Evolutionary conservation across 2,797 vertebrate species (phyloP).

Genomic region (Todus mexicanus): DNA sequence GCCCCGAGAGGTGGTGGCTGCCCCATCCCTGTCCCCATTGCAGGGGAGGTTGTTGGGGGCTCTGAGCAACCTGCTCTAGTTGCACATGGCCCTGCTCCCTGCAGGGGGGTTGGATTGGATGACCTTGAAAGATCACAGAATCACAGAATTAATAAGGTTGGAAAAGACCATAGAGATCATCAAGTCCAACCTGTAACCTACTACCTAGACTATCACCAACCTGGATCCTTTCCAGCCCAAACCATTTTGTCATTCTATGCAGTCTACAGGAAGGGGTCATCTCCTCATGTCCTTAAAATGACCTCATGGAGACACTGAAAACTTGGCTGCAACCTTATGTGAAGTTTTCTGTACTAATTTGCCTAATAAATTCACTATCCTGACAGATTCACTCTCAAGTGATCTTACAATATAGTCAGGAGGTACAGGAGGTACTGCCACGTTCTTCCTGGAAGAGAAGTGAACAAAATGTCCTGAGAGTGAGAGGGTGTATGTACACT

Average conservation of each 20-base stretch:
- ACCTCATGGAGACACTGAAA: background rate
- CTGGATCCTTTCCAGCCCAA: background rate
- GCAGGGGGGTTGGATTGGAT: background rate
- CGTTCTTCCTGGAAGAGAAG: background rate
- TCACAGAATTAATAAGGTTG: too few species aligned
- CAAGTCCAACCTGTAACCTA: too few species aligned
- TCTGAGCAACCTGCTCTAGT: background rate
- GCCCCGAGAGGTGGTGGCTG: background rate
- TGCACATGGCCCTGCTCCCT: background rate
- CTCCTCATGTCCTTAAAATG: background rate
- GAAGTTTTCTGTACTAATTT: background rate
- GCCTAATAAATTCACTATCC: background rate
- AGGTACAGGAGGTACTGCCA: background rate
- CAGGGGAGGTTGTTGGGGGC: background rate
- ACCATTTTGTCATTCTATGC: background rate
- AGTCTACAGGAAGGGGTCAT: background rate
- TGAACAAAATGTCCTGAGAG: slow-evolving; percentile 2
- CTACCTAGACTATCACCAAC: too few species aligned
- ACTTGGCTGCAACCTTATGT: background rate
- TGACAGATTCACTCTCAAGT: background rate
- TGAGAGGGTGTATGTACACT: background rate
- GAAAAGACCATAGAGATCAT: too few species aligned
- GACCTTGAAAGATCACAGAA: too few species aligned
- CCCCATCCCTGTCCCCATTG: background rate
- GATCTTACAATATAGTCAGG: background rate